Conservation (phyloP, 2,888 invertebrate genomes). For the Polydrusus cervinus region DNA sequence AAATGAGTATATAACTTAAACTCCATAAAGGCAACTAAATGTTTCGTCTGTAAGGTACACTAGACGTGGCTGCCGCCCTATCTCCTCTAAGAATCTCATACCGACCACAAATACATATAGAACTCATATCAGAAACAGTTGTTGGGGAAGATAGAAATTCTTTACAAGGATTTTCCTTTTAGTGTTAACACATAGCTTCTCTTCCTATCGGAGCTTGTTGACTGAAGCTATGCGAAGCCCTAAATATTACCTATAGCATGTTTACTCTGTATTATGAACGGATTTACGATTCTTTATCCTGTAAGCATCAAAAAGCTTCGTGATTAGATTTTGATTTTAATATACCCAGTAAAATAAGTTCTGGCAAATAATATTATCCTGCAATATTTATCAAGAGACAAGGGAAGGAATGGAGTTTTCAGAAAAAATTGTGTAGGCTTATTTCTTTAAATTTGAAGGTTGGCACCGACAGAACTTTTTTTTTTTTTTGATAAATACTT, state of each 20-base stretch:
- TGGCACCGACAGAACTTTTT: too few species aligned
- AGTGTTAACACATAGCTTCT: background rate
- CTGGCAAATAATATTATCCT: slow-evolving; percentile 42
- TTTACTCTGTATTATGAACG: slow-evolving; percentile 55
- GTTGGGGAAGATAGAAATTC: background rate
- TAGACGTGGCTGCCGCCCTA: too few species aligned
- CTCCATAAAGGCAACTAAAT: too few species aligned
- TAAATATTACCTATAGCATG: slow-evolving; percentile 54
- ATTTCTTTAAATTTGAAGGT: background rate
- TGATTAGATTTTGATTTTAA: slow-evolving; percentile 57
- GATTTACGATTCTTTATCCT: slow-evolving; percentile 53
- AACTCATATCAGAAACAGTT: too few species aligned
- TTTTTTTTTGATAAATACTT: too few species aligned
- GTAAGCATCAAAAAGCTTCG: slow-evolving; percentile 53
- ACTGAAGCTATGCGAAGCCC: slow-evolving; percentile 49
- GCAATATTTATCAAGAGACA: background rate
- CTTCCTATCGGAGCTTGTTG: slow-evolving; percentile 32
- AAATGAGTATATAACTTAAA: too few species aligned
- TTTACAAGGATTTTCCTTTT: background rate
- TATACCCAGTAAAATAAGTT: slow-evolving; percentile 44
- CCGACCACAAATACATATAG: too few species aligned
- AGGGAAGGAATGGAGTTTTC: background rate
- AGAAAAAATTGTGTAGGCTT: background rate
- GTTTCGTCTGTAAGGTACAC: too few species aligned
- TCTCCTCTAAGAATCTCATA: too few species aligned